phyloP scores from a whole-genome alignment of 2,888 invertebrate genomes.

The Neocrepidodera transversa region DNA sequence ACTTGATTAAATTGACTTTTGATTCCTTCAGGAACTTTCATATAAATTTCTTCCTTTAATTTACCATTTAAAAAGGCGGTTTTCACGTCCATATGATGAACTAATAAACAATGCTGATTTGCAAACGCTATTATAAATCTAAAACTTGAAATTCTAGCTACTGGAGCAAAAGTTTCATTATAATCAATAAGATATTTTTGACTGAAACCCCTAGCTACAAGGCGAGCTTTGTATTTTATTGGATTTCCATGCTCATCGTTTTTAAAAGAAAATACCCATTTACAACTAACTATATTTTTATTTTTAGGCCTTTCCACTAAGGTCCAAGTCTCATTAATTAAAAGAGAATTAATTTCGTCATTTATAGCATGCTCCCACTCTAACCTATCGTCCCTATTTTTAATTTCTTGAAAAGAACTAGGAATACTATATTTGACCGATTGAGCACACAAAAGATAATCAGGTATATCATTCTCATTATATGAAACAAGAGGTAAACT shows the following conservation, averaged over 20 bases:
- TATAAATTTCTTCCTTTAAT: conserved; percentile 39
- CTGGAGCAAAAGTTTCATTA: conserved; percentile 37
- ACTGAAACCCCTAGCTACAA: conserved; percentile 7
- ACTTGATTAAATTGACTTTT: conserved; percentile 31
- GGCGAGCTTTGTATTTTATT: no score
- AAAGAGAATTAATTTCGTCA: neutral
- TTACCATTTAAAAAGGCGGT: conserved; percentile 37
- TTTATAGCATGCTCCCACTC: no score
- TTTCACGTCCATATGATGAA: conserved; percentile 37
- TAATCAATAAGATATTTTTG: conserved; percentile 35
- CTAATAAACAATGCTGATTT: conserved; percentile 16
- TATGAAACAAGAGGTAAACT: no score
- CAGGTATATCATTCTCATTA: neutral
- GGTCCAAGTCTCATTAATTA: no score
- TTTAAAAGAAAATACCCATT: no score
- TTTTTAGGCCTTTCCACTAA: no score
- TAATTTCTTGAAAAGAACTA: neutral
- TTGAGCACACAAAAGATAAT: no score
- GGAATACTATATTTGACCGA: neutral
- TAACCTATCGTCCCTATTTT: no score
- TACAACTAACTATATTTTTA: no score
- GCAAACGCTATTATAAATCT: conserved; percentile 19
- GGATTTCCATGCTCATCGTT: no score
- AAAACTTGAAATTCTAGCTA: conserved; percentile 24
- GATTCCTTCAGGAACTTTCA: conserved; percentile 43